phyloP scores from a whole-genome alignment of 2,888 invertebrate genomes.

The Bugula neritina region DNA sequence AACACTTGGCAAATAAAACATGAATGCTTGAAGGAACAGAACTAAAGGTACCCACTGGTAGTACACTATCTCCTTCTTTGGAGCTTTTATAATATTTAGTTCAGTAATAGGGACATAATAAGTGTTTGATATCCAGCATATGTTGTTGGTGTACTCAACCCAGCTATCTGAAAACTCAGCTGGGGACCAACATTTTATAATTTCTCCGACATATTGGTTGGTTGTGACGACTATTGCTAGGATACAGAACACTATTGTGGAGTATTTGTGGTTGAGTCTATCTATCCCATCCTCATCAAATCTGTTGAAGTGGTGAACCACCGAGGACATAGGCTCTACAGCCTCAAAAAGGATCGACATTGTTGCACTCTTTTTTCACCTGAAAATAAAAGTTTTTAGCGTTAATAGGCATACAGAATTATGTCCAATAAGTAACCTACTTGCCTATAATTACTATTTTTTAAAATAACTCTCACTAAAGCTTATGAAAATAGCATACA shows the following conservation, averaged over 20 bases:
- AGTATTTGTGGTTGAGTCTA: slow-evolving; percentile 26
- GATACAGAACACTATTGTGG: slow-evolving; percentile 25
- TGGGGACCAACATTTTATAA: slow-evolving; percentile 27
- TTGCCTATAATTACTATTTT: too few relatives aligned
- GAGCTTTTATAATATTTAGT: slow-evolving; percentile 20
- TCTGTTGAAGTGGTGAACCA: slow-evolving; percentile 24
- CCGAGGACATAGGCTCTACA: slow-evolving; percentile 4
- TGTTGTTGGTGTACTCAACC: slow-evolving; percentile 19
- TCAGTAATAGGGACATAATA: slow-evolving; percentile 21
- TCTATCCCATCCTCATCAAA: slow-evolving; percentile 26
- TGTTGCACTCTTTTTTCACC: not conserved
- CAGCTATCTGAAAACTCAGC: slow-evolving; percentile 23
- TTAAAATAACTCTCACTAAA: too few relatives aligned
- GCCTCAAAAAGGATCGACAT: slow-evolving; percentile 24
- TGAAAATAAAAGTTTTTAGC: not conserved
- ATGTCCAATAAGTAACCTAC: too few relatives aligned
- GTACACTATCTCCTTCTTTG: slow-evolving; percentile 27
- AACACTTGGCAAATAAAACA: slow-evolving; percentile 29
- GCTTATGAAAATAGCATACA: too few relatives aligned
- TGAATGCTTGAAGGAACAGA: slow-evolving; percentile 28
- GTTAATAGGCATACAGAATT: too few relatives aligned
- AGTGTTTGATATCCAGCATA: slow-evolving; percentile 27
- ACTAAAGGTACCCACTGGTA: slow-evolving; percentile 30
- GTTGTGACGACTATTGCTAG: slow-evolving; percentile 24
- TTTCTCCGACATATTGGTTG: slow-evolving; percentile 22